These are phyloP conservation scores for Catostylus mosaicus DNA, from an alignment of 30 jellyfish, hydroid and myxozoan species.

Conservation along the genomic window DNA sequence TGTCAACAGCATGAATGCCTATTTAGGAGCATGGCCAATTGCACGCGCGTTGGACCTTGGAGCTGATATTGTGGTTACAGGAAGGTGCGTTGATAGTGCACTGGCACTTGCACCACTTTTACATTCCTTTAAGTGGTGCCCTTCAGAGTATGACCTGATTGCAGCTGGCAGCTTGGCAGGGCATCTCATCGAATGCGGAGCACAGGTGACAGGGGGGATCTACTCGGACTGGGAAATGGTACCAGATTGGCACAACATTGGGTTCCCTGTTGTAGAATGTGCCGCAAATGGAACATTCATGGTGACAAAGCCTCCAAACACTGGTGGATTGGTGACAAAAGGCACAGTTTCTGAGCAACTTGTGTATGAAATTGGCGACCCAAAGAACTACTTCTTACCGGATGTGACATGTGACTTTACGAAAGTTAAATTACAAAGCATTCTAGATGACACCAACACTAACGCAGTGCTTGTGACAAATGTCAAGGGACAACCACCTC, in stretches of 20 bases:
- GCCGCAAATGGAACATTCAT: conserved; percentile 74
- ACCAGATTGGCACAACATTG: conserved; percentile 90
- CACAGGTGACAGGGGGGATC: conserved; percentile 94
- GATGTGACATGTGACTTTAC: conserved; percentile 87
- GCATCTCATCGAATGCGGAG: conserved; percentile 91
- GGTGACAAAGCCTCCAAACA: conserved; percentile 87
- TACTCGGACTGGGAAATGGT: conserved; percentile 94
- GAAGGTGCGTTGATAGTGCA: conserved; percentile 94
- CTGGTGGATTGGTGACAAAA: conserved; percentile 85
- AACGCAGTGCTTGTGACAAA: conserved; percentile 71
- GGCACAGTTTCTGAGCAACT: conserved; percentile 93
- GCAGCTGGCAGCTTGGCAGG: conserved; percentile 95
- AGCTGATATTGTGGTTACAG: conserved; percentile 91
- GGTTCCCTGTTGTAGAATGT: conserved; percentile 90
- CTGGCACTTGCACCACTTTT: conserved; percentile 87
- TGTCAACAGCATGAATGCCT: conserved; percentile 90
- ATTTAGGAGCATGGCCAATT: conserved; percentile 93
- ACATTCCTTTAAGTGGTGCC: conserved; percentile 74
- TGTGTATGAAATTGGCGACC: conserved; percentile 93
- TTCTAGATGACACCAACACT: conserved; percentile 49
- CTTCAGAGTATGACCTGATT: conserved; percentile 70
- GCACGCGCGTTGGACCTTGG: conserved; percentile 88
- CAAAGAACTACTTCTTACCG: conserved; percentile 81
- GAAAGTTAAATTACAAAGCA: conserved; percentile 35
- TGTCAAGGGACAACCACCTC: conserved; percentile 79